Evolutionary conservation across 2,888 invertebrate species (phyloP), one percentile per base, ranked within the genome.

Genomic region (Temnothorax rugatulus): DNA sequence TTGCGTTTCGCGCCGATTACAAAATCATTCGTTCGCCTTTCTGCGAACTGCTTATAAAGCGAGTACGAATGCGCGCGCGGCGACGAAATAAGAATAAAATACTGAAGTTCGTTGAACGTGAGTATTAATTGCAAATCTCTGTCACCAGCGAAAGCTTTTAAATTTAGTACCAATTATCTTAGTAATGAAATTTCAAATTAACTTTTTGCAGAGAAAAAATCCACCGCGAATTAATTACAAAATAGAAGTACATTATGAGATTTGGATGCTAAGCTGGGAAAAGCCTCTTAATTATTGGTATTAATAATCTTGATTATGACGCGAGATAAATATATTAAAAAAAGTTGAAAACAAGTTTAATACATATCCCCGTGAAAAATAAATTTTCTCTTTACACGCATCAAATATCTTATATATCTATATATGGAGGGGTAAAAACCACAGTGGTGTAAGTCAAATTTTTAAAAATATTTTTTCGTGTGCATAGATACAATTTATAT

Each of bases 91-190:
- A 47, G 25, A 71, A 59, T 18, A 18, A 9, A 34, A 69, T 34
- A 71, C 47, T 34, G 25, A 71, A 21, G 57, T 59, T 71, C 18
- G 59, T 71, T 69, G 29, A 79, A 63, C 4, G 25, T 18, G n/a
- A 38, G 13, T n/a, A 4, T 38, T 77, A 38, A 77, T 77, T 54
- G 25, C 18, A 13, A 21, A 15, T 4, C 9, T 25, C 8, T 13
- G 7, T 34, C 21, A 29, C 11, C 34, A 11, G 9, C 0, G 18
- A 18, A 21, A 38, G 52, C 25, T 63, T 25, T 25, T 18, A 15
- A 47, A 77, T 79, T 69, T 59, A 15, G 18, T 47, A 21, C 8
- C 34, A 47, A 57, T 79, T 79, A 44, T 4, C 9, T n/a, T 11
- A 13, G 2, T 57, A 44, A 57, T 77, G 15, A 57, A 44, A 21